A percentile compares a stretch with the other conserved stretches of the same genome.
phyloP scores from a whole-genome alignment of 2,888 invertebrate species.

The Limenitis arthemis region DNA sequence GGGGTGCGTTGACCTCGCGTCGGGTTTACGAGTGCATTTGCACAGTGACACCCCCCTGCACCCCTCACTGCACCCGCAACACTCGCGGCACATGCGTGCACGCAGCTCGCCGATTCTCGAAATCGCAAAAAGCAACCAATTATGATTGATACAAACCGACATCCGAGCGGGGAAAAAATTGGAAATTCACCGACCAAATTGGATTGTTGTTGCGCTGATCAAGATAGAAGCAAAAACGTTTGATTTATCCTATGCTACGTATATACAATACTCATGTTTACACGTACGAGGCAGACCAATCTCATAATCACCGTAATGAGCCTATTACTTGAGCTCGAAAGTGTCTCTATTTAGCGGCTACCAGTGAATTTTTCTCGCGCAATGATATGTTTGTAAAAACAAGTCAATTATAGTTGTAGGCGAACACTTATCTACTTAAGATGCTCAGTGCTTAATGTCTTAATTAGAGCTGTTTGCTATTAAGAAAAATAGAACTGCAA shows the following conservation, averaged over 20 bases:
- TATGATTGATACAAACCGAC: conserved; percentile 59
- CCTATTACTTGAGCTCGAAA: conserved; percentile 12
- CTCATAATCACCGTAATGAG: conserved; percentile 16
- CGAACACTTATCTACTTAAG: conserved; percentile 1
- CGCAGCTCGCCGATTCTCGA: conserved; percentile 48
- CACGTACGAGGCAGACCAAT: conserved; percentile 17
- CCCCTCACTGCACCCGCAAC: conserved; percentile 22
- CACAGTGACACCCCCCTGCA: conserved; percentile 62
- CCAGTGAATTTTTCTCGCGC: conserved; percentile 5
- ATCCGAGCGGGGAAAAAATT: conserved; percentile 36
- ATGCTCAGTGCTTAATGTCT: neutral
- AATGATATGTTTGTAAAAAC: conserved; percentile 6
- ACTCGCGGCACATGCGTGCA: conserved; percentile 36
- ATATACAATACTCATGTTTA: conserved; percentile 2
- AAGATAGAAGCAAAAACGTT: conserved; percentile 20
- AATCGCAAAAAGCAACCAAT: conserved; percentile 56
- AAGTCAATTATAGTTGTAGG: neutral
- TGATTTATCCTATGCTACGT: conserved; percentile 19
- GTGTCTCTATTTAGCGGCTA: conserved; percentile 12
- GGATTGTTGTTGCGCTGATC: conserved; percentile 32
- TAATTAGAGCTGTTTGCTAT: conserved; percentile 1
- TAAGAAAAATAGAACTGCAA: neutral
- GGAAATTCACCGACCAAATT: conserved; percentile 38
- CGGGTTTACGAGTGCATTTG: conserved; percentile 68
- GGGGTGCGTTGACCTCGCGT: conserved; percentile 59